Evolutionary conservation across 2,113 vertebrate genomes (phyloP).

Genomic region (Anser cygnoides): DNA sequence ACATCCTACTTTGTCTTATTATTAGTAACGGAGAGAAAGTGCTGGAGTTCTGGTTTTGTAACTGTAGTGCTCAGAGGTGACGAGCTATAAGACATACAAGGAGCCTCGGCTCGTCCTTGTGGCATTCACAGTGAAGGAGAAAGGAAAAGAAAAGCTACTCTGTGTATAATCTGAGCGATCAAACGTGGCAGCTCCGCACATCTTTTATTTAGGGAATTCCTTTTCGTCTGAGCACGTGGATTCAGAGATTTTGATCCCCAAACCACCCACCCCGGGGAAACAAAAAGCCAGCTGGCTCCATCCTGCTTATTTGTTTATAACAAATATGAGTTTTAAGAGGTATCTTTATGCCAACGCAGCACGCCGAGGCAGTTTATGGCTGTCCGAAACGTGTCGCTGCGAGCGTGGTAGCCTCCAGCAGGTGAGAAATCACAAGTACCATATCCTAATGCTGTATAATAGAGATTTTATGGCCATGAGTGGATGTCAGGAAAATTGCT

Average conservation of each 20-base stretch:
- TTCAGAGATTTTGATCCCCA: background rate
- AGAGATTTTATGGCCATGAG: background rate
- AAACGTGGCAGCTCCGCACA: rapidly evolving
- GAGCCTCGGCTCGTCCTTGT: background rate
- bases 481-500: background rate
- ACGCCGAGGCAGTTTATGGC: background rate
- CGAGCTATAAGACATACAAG: background rate
- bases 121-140: background rate
- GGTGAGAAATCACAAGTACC: background rate
- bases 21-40: background rate
- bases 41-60: background rate
- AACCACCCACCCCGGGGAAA: background rate
- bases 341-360: background rate
- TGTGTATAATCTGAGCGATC: background rate
- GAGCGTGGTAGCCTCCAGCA: background rate
- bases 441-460: rapidly evolving
- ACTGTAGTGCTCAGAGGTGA: background rate
- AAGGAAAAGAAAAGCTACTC: background rate
- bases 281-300: background rate
- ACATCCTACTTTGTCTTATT: background rate
- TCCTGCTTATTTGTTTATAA: background rate
- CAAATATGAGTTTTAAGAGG: background rate
- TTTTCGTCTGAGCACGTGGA: background rate
- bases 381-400: background rate
- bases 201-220: background rate